A percentile compares a stretch with the other conserved stretches of the same genome.
Evolutionary conservation across 2,113 vertebrate species (phyloP).

Genomic region (Mesocricetus auratus): DNA sequence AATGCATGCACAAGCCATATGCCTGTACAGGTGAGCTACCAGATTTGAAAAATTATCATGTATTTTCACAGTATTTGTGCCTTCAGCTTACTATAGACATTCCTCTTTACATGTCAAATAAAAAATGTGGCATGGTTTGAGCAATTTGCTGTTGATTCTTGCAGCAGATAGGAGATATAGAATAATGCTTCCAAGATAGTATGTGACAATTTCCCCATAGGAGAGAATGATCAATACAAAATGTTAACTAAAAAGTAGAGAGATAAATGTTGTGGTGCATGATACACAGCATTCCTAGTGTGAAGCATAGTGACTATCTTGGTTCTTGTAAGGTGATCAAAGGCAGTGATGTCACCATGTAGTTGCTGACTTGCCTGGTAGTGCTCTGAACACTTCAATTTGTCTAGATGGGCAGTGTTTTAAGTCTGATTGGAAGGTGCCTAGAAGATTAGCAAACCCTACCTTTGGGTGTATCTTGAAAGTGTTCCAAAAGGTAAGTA

Average conservation of each 20-base stretch:
- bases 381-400: not conserved
- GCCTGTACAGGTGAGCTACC: not conserved
- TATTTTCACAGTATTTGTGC: not conserved
- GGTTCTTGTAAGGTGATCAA: not conserved
- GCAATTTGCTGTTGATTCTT: not conserved
- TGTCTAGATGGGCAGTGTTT: not conserved
- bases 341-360: not conserved
- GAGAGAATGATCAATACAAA: not conserved
- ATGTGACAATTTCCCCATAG: not conserved
- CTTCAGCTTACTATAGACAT: not conserved
- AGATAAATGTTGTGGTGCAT: not conserved
- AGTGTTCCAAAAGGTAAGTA: not conserved
- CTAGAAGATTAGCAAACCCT: not conserved
- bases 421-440: not conserved
- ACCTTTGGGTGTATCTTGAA: not conserved
- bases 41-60: not conserved
- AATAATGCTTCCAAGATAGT: not conserved
- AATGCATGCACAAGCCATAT: not conserved
- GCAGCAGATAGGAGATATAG: too few relatives aligned
- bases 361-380: not conserved
- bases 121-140: not conserved
- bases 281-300: not conserved
- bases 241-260: not conserved
- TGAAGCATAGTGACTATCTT: rapidly evolving
- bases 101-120: not conserved